phyloP scores from a whole-genome alignment of 2,888 invertebrate species.

The Euspilapteryx auroguttella region DNA sequence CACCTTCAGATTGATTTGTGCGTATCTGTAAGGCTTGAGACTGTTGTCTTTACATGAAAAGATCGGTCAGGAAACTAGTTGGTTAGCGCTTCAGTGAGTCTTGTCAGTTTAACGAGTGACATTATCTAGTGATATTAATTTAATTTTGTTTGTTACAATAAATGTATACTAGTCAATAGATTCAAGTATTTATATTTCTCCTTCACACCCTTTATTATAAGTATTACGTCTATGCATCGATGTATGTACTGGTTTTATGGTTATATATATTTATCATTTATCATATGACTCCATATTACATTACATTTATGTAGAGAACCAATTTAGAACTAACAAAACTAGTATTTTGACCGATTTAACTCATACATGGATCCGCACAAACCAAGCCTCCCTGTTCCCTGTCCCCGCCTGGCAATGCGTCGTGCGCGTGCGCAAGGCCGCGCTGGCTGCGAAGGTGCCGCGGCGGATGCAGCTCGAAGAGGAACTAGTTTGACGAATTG shows the following conservation, averaged over 20 bases:
- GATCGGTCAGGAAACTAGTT: constrained; percentile 54
- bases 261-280: constrained; percentile 16
- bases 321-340: constrained; percentile 36
- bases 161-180: constrained; percentile 48
- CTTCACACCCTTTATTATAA: constrained; percentile 17
- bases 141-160: constrained; percentile 41
- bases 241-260: constrained; percentile 18
- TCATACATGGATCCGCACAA: constrained; percentile 51
- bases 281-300: constrained; percentile 21
- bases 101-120: constrained; percentile 47
- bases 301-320: constrained; percentile 29
- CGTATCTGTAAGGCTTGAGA: constrained; percentile 15
- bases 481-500: constrained; percentile 44
- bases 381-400: constrained; percentile 20
- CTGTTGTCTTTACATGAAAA: constrained; percentile 10
- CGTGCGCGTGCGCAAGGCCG: constrained; percentile 9
- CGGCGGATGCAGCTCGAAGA: constrained; percentile 18
- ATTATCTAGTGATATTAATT: constrained; percentile 58
- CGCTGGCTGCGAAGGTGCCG: constrained; percentile 11
- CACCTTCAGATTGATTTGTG: constrained; percentile 44
- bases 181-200: constrained; percentile 31
- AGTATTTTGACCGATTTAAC: constrained; percentile 57
- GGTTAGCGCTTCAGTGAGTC: constrained; percentile 10
- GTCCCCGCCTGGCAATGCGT: constrained; percentile 10
- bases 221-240: constrained; percentile 10